Conservation (phyloP, 2,797 vertebrate genomes). For the Nasua narica region DNA sequence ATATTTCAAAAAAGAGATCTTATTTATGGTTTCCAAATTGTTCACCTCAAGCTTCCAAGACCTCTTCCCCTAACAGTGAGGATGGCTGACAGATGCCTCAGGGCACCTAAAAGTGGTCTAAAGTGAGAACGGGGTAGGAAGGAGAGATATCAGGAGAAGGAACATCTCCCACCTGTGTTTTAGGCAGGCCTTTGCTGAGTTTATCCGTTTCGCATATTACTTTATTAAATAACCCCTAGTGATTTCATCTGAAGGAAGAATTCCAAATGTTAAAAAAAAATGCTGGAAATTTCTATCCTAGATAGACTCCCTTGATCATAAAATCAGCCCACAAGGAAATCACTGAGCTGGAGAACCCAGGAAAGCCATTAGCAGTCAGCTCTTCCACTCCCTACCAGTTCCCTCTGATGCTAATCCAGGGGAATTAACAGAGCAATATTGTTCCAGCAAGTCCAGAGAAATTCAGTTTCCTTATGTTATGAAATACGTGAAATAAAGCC, state of each 20-base stretch:
- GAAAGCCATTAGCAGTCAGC: background rate
- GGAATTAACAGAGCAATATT: background rate
- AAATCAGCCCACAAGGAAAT: slow-evolving; percentile 26
- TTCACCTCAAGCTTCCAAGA: background rate
- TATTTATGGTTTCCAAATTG: background rate
- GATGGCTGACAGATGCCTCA: background rate
- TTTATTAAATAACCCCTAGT: background rate
- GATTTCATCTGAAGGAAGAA: slow-evolving; percentile 5
- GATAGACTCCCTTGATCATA: slow-evolving; percentile 1
- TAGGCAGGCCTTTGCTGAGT: background rate
- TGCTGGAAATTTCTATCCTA: background rate
- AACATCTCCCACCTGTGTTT: background rate
- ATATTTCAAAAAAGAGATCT: background rate
- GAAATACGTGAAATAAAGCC: slow-evolving; percentile 21
- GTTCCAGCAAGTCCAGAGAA: slow-evolving; percentile 30
- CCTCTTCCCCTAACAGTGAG: background rate
- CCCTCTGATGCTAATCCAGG: background rate
- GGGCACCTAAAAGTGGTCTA: background rate
- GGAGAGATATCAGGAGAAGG: background rate
- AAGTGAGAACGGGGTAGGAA: background rate
- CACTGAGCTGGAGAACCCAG: background rate
- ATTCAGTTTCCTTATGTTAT: background rate
- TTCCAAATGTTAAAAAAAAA: background rate
- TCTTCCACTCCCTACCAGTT: background rate
- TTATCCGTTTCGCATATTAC: background rate